Evolutionary conservation across 2,888 invertebrate genomes (phyloP).

Genomic region (Tubulanus polymorphus): DNA sequence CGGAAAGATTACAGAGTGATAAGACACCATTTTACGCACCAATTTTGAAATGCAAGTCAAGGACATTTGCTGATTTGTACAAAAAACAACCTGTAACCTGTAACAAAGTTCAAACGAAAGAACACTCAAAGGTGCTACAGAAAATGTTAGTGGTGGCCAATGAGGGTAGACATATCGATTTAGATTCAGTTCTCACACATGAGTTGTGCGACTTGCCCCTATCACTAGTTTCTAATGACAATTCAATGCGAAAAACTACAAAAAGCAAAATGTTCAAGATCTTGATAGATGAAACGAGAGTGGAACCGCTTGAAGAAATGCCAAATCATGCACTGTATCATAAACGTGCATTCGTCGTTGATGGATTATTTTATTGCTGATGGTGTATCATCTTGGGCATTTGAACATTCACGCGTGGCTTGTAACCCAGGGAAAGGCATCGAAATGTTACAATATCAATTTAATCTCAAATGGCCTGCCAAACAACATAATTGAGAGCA

Average conservation of each 20-base stretch:
- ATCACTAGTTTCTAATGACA: too few relatives aligned
- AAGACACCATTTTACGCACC: too few relatives aligned
- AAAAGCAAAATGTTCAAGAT: neutral
- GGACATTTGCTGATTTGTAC: neutral
- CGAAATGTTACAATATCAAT: neutral
- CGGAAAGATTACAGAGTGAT: too few relatives aligned
- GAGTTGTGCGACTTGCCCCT: neutral
- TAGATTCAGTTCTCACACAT: neutral
- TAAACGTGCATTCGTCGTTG: too few relatives aligned
- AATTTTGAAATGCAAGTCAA: too few relatives aligned
- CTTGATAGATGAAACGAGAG: too few relatives aligned
- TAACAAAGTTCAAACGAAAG: neutral
- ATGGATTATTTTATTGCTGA: too few relatives aligned
- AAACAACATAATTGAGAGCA: neutral
- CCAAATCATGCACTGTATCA: too few relatives aligned
- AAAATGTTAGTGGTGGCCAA: neutral
- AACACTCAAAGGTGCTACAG: neutral
- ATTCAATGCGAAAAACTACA: neutral
- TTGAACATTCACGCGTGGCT: neutral
- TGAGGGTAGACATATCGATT: neutral
- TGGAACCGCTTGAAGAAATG: too few relatives aligned
- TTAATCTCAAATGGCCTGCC: neutral
- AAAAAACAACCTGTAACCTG: neutral
- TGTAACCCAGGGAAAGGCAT: neutral
- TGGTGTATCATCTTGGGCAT: too few relatives aligned